A percentile compares a stretch with the other conserved stretches of the same genome.
phyloP scores from a whole-genome alignment of 2,888 invertebrate species.

The Drepanosiphum platanoidis region DNA sequence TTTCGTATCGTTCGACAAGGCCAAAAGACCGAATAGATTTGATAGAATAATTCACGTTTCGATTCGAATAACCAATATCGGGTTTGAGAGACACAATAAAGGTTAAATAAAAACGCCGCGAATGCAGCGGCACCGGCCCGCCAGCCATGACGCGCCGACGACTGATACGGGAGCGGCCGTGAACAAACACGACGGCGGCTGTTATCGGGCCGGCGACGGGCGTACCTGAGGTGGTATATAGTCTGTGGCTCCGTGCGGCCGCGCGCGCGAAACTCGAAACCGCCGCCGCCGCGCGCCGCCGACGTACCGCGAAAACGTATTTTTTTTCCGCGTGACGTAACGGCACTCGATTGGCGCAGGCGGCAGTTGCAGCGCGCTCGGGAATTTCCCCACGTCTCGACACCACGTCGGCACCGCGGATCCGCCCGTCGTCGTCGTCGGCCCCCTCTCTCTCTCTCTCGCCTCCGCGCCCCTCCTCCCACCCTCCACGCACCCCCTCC shows the following conservation, averaged over 20 bases:
- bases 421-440: constrained; percentile 35
- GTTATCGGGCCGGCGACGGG: neutral
- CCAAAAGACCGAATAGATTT: neutral
- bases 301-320: neutral
- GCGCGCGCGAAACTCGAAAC: neutral
- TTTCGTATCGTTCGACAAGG: too few relatives aligned
- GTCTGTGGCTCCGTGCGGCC: too few relatives aligned
- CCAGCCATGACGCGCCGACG: too few relatives aligned
- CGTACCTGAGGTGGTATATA: neutral
- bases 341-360: constrained; percentile 8
- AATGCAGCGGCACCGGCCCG: too few relatives aligned
- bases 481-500: neutral
- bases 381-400: constrained; percentile 19
- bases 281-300: neutral
- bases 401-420: neutral
- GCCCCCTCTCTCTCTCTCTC: constrained; percentile 5
- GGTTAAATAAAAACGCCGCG: too few relatives aligned
- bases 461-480: constrained; percentile 1
- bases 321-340: constrained; percentile 49
- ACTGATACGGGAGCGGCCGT: neutral
- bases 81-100: too few relatives aligned
- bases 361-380: neutral
- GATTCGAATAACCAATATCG: too few relatives aligned
- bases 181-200: neutral
- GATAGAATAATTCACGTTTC: neutral